Evolutionary conservation across 2,888 invertebrate genomes (phyloP).

Genomic region (Drosophila anomalata): DNA sequence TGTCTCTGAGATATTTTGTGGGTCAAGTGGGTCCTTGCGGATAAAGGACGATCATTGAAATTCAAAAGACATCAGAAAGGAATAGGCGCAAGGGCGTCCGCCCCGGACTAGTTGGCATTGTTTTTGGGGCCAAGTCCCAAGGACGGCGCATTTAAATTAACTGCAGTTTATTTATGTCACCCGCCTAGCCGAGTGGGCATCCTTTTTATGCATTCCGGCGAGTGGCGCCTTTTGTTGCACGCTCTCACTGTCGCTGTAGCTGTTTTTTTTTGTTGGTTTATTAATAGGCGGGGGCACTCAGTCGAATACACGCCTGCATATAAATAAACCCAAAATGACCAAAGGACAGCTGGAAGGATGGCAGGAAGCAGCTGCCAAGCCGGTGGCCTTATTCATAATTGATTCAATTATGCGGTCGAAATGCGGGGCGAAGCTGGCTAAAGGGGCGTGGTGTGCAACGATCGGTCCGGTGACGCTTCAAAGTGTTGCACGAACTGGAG

Average conservation of each 20-base stretch:
- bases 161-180: constrained; percentile 47
- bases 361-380: constrained; percentile 21
- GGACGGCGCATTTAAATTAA: constrained; percentile 57
- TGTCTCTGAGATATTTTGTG: constrained; percentile 25
- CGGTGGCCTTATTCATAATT: constrained; percentile 30
- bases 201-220: constrained; percentile 22
- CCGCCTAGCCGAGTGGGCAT: constrained; percentile 18
- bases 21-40: constrained; percentile 31
- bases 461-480: constrained; percentile 4
- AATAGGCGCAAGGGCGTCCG: constrained; percentile 20
- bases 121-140: constrained; percentile 29
- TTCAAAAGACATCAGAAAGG: constrained; percentile 16
- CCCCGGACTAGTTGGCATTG: constrained; percentile 59
- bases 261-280: constrained; percentile 23
- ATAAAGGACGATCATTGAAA: constrained; percentile 3
- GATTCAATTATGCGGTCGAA: constrained; percentile 36
- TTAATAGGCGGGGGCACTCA: constrained; percentile 11
- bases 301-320: constrained; percentile 17
- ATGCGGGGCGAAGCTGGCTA: neutral
- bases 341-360: neutral
- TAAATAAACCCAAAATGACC: constrained; percentile 29
- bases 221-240: constrained; percentile 14
- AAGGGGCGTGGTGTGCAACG: neutral
- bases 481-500: constrained; percentile 1
- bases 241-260: neutral